Evolutionary conservation across 2,888 invertebrate species (phyloP).

Genomic region (Eurytoma californica): DNA sequence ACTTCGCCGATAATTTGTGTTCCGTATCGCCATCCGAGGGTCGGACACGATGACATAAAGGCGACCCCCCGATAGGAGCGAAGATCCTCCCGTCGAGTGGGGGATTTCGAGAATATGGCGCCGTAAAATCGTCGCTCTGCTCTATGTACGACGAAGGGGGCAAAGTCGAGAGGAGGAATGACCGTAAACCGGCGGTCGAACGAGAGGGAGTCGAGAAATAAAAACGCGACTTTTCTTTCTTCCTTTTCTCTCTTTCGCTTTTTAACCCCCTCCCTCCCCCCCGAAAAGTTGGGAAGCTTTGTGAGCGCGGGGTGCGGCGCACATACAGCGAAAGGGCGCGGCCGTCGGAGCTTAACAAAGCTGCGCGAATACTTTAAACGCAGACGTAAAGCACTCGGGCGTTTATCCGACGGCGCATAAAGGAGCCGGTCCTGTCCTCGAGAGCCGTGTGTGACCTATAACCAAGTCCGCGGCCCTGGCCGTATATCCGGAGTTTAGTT

Average conservation of each 20-base stretch:
- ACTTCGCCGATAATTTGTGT: conserved; percentile 3
- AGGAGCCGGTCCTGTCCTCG: conserved; percentile 34
- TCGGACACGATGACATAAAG: conserved; percentile 23
- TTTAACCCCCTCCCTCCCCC: no score
- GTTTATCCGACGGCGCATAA: conserved; percentile 27
- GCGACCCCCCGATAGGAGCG: neutral
- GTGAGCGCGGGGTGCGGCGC: neutral
- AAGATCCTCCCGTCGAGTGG: neutral
- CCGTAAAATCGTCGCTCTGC: conserved; percentile 38
- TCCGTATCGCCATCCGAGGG: neutral
- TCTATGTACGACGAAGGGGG: neutral
- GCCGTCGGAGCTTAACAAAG: conserved; percentile 43
- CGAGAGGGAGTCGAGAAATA: no score
- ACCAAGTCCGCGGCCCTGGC: neutral
- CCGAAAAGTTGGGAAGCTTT: neutral
- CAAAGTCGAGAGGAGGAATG: conserved; percentile 6
- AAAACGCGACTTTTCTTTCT: neutral
- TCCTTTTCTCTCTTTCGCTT: neutral
- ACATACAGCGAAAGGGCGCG: conserved; percentile 51
- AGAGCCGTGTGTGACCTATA: conserved; percentile 42
- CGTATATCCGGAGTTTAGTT: neutral
- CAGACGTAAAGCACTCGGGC: conserved; percentile 32
- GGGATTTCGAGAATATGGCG: conserved; percentile 31
- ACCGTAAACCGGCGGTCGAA: neutral
- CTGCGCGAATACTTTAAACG: conserved; percentile 47